phyloP scores from a whole-genome alignment of 1,140 invertebrate species.

The Calliopsis andreniformis region DNA sequence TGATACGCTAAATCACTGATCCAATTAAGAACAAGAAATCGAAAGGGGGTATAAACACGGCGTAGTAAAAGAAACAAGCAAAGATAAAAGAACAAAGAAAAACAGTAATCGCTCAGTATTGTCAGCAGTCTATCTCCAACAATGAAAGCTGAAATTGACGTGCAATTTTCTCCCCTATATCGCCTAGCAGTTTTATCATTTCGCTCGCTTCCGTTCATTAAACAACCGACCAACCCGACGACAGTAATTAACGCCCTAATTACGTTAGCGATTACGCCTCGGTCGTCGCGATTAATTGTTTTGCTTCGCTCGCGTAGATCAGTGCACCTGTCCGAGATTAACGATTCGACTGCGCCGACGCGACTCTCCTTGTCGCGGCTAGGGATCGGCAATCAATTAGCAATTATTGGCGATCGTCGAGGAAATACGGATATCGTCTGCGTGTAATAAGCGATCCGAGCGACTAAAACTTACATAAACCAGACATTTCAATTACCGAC shows the following conservation, averaged over 20 bases:
- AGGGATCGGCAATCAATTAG: constrained; percentile 56
- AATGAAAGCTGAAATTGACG: not conserved
- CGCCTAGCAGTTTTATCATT: no score
- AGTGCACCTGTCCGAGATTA: not conserved
- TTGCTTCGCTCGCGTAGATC: not conserved
- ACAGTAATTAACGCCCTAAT: not conserved
- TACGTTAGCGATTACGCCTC: not conserved
- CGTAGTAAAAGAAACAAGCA: no score
- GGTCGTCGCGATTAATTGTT: not conserved
- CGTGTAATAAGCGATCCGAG: constrained; percentile 5
- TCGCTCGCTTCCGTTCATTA: not conserved
- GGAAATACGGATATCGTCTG: constrained; percentile 7
- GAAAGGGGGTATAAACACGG: not conserved
- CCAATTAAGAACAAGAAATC: not conserved
- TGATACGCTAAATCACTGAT: no score
- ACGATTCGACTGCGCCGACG: not conserved
- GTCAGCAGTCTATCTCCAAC: not conserved
- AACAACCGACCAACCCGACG: not conserved
- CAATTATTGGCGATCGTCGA: constrained; percentile 26
- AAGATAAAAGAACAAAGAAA: not conserved
- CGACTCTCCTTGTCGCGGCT: no score
- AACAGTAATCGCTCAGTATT: no score
- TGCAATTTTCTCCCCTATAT: not conserved
- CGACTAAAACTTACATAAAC: constrained; percentile 30
- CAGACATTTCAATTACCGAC: constrained; percentile 15